Percentiles rank a stretch among this genome's conserved stretches.
Evolutionary conservation across 2,888 invertebrate genomes (phyloP).

Genomic region (Yponomeuta plumbellus): DNA sequence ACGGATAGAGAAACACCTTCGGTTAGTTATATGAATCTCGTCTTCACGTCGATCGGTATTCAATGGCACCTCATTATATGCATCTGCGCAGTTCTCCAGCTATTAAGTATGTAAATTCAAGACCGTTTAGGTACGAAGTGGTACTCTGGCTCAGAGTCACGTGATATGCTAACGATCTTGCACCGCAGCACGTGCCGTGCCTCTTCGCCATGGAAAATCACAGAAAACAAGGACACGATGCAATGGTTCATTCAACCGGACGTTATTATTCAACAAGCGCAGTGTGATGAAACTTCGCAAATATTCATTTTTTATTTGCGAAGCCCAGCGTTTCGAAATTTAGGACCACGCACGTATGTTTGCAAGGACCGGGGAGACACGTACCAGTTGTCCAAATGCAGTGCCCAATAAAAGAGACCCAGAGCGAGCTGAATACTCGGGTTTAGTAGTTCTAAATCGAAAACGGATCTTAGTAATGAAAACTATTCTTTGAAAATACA

Average conservation of each 20-base stretch:
- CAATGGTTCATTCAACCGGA: slow-evolving; percentile 75
- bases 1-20: not conserved
- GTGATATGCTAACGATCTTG: slow-evolving; percentile 17
- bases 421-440: too few species aligned
- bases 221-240: slow-evolving; percentile 75
- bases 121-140: slow-evolving; percentile 1
- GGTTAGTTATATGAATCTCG: not conserved
- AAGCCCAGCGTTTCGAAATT: slow-evolving; percentile 63
- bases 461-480: too few species aligned
- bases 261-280: slow-evolving; percentile 72
- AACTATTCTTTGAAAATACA: too few species aligned
- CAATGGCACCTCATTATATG: slow-evolving; percentile 22
- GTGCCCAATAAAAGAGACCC: not conserved
- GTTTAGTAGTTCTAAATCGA: not conserved
- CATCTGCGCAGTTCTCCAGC: slow-evolving; percentile 43
- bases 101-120: slow-evolving; percentile 31
- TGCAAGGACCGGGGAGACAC: not conserved
- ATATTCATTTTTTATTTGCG: slow-evolving; percentile 69
- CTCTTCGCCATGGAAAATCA: slow-evolving; percentile 63
- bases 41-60: not conserved
- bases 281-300: slow-evolving; percentile 67
- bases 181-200: slow-evolving; percentile 47
- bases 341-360: slow-evolving; percentile 46
- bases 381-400: slow-evolving; percentile 6
- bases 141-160: slow-evolving; percentile 3